Base-by-base conservation (phyloP, 2,797 vertebrate genomes). In the Poecilia wingei region DNA sequence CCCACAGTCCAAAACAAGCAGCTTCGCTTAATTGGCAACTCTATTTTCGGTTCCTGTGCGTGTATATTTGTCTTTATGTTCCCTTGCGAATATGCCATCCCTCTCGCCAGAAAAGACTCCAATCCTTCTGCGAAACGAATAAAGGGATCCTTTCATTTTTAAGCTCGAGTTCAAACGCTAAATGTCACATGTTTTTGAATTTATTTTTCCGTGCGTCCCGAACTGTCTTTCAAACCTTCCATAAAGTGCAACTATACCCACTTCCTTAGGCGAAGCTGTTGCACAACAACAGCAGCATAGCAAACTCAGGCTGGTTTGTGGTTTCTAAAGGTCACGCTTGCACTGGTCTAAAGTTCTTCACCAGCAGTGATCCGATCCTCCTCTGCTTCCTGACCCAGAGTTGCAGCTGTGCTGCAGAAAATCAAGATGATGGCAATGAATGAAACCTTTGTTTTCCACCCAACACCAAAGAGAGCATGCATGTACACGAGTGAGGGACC, bases 401-500 rank as follows among this genome's bases (percentile, higher is more conserved):
- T 71, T 31, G 0, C 18, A 69, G 61, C 64, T 68, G 64, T 68
- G 81, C 6, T 69, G 70, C 75, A 72, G 55, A 82, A 79, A 84
- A 79, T 81, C 81, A 2, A 71, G 78, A 12, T 7, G 80, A 73
- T 18, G 28, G 16, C 75, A 0, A 45, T 91, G 86, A 93, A 91
- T 68, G 85, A 86, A 74, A 73, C 41, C 85, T 91, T 90, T 93
- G 87, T 90, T 84, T 82, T 31, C 8, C 72, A 74, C 22, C 66
- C 46, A 36, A 12, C 76, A 81, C 73, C 77, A 66, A 79, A 83
- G 82, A 75, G 79, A 36, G 16, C 8, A 2, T 69, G 83, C 81
- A 77, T 76, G 72, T 80, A 77, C 73, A 14, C 51, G 39, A 79
- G 79, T 78, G 43, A 4, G 57, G 28, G 28, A 28, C 13, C 57